Evolutionary conservation across 2,888 invertebrate genomes (phyloP).

Genomic region (Ormyrus nitidulus): DNA sequence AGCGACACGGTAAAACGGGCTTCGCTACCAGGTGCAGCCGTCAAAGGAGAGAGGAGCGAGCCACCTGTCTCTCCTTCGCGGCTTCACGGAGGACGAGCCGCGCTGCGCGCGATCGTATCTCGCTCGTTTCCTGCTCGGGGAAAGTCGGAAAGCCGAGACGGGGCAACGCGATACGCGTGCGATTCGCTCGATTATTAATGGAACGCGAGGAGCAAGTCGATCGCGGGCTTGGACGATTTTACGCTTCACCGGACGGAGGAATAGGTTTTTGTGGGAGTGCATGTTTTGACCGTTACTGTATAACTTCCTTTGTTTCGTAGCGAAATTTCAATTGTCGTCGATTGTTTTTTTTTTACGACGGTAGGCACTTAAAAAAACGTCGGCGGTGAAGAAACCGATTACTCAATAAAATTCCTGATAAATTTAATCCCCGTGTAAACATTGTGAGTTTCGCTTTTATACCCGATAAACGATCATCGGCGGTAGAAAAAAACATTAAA

Average conservation of each 20-base stretch:
- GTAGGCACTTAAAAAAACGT: no score
- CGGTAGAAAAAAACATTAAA: not conserved
- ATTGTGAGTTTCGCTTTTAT: slow-evolving; percentile 2
- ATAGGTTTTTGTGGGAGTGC: no score
- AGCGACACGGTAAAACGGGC: not conserved
- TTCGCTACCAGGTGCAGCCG: slow-evolving; percentile 23
- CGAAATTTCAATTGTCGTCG: no score
- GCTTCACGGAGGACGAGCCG: slow-evolving; percentile 3
- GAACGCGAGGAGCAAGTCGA: no score
- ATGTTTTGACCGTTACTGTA: no score
- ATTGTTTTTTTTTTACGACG: no score
- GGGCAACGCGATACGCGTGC: slow-evolving; percentile 31
- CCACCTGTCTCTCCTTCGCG: slow-evolving; percentile 40
- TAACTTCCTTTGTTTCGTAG: no score
- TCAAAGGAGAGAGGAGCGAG: not conserved
- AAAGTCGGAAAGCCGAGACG: slow-evolving; percentile 33
- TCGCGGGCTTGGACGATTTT: no score
- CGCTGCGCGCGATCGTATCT: slow-evolving; percentile 2
- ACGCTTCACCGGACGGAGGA: no score
- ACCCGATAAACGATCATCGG: slow-evolving; percentile 14
- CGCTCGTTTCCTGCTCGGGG: not conserved
- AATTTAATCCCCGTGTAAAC: slow-evolving; percentile 12
- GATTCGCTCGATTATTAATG: not conserved
- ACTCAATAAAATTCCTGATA: slow-evolving; percentile 32
- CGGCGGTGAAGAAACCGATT: not conserved